Conservation (phyloP, 2,113 vertebrate species). For the Clarias magur region DNA sequence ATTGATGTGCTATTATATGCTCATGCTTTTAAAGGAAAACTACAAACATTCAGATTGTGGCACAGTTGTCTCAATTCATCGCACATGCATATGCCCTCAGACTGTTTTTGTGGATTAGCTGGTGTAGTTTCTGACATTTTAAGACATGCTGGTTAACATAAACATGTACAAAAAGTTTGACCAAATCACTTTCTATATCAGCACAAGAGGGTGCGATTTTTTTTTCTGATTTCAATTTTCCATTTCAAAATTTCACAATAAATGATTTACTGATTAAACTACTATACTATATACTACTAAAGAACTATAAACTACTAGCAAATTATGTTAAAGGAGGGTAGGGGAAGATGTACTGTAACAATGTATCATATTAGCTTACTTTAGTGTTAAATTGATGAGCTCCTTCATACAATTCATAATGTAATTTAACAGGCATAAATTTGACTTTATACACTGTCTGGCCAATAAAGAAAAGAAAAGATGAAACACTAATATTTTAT, state of each 20-base stretch:
- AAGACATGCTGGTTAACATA: background rate
- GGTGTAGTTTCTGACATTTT: background rate
- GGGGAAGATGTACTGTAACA: background rate
- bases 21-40: background rate
- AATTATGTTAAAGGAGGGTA: background rate
- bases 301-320: background rate
- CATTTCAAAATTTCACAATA: background rate
- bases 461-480: too few species aligned
- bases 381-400: background rate
- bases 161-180: background rate
- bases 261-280: background rate
- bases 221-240: background rate
- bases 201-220: background rate
- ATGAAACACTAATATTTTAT: too few species aligned
- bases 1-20: slow-evolving; percentile 31
- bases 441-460: background rate
- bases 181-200: background rate
- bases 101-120: background rate
- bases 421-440: background rate
- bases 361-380: background rate
- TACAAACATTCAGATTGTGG: background rate
- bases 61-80: background rate
- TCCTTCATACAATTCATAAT: background rate
- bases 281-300: too few species aligned
- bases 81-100: background rate